A percentile compares a stretch with the other conserved stretches of the same genome.
Evolutionary conservation across 2,113 vertebrate species (phyloP).

Genomic region (Nanorana parkeri): DNA sequence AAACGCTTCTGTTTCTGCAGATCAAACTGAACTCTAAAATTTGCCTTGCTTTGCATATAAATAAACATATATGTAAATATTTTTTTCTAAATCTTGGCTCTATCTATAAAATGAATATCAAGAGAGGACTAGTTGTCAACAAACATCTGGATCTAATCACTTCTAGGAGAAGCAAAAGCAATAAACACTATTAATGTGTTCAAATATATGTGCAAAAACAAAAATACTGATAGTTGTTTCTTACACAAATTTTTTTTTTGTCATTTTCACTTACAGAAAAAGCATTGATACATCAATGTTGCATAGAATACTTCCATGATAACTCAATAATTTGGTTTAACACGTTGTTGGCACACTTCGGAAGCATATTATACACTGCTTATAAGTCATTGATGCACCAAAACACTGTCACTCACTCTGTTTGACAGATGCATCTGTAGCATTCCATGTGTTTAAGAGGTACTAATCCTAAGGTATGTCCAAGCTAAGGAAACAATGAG

Average conservation of each 20-base stretch:
- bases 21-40: slow-evolving; percentile 60
- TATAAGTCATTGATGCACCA: slow-evolving; percentile 37
- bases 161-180: slow-evolving; percentile 72
- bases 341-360: slow-evolving; percentile 81
- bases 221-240: slow-evolving; percentile 73
- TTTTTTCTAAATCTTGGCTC: slow-evolving; percentile 59
- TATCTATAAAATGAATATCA: slow-evolving; percentile 33
- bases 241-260: slow-evolving; percentile 58
- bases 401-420: slow-evolving; percentile 4
- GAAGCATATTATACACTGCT: slow-evolving; percentile 60
- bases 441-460: neutral
- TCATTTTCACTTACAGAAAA: slow-evolving; percentile 63
- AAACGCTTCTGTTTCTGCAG: slow-evolving; percentile 61
- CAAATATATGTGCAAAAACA: slow-evolving; percentile 80
- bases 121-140: slow-evolving; percentile 10
- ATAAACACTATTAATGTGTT: slow-evolving; percentile 63
- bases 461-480: slow-evolving; percentile 6
- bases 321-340: slow-evolving; percentile 78
- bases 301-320: slow-evolving; percentile 93
- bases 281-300: slow-evolving; percentile 84
- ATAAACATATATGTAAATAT: slow-evolving; percentile 60
- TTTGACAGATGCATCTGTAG: slow-evolving; percentile 30
- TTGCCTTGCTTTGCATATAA: slow-evolving; percentile 64
- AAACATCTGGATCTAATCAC: slow-evolving; percentile 60
- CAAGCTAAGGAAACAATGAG: neutral